A percentile compares a stretch with the other conserved stretches of the same genome.
phyloP scores from a whole-genome alignment of 2,888 invertebrate species.

The Agrochola lota region DNA sequence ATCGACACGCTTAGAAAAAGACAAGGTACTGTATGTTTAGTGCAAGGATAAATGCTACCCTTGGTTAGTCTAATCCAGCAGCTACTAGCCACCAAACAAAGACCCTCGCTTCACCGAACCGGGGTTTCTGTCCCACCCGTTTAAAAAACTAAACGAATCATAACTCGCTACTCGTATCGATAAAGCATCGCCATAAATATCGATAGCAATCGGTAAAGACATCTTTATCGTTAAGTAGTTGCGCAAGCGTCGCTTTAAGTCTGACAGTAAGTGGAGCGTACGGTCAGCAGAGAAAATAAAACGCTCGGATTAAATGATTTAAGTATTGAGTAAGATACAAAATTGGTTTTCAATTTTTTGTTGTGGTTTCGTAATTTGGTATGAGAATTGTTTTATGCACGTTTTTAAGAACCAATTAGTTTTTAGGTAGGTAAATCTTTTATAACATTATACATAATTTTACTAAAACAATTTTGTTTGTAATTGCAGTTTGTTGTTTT shows the following conservation, averaged over 20 bases:
- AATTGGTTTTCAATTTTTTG: slow-evolving; percentile 16
- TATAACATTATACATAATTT: neutral
- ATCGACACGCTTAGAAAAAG: too few species aligned
- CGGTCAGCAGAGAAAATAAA: slow-evolving; percentile 67
- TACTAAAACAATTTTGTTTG: neutral
- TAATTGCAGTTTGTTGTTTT: neutral
- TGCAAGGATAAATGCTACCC: too few species aligned
- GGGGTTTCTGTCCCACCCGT: neutral
- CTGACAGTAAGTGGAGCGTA: slow-evolving; percentile 69
- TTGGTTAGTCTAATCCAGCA: too few species aligned
- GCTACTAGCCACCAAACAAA: too few species aligned
- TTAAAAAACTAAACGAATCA: slow-evolving; percentile 2
- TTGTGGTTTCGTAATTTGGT: slow-evolving; percentile 27
- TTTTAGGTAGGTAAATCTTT: neutral
- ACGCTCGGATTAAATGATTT: slow-evolving; percentile 4
- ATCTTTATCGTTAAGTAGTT: slow-evolving; percentile 66
- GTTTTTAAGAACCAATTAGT: neutral
- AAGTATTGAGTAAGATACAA: slow-evolving; percentile 19
- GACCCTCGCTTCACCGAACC: too few species aligned
- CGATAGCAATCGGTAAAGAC: slow-evolving; percentile 63
- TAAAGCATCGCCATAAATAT: slow-evolving; percentile 55
- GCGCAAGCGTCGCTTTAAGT: slow-evolving; percentile 59
- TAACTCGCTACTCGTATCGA: slow-evolving; percentile 29
- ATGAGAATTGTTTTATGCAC: slow-evolving; percentile 1
- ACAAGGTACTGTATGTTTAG: too few species aligned